Conservation (phyloP, 2,113 vertebrate species). For the Illadopsis cleaveri region DNA sequence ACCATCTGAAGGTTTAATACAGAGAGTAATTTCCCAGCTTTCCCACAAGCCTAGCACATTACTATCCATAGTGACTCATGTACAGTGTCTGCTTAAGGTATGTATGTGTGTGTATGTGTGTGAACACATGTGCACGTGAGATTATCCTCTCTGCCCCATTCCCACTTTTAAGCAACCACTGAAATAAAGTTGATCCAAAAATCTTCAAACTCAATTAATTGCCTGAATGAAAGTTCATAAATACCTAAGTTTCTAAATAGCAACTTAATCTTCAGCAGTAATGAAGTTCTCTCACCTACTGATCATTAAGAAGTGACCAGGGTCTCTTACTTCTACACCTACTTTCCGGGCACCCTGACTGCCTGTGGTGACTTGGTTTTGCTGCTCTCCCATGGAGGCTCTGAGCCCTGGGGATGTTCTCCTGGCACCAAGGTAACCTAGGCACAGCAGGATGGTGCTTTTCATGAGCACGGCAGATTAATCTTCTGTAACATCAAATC, state of each 20-base stretch:
- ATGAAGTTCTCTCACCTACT: neutral
- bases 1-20: conserved; percentile 21
- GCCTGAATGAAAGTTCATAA: neutral
- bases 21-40: neutral
- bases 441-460: neutral
- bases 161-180: neutral
- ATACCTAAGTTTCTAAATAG: neutral
- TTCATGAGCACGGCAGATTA: neutral
- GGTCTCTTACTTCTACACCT: neutral
- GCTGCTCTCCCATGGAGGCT: neutral
- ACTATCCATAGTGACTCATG: neutral
- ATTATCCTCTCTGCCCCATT: neutral
- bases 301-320: neutral
- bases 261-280: neutral
- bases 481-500: neutral
- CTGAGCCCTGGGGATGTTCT: conserved; percentile 39
- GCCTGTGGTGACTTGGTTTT: neutral
- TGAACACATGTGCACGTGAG: fast-evolving
- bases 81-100: neutral
- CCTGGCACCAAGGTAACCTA: conserved; percentile 17
- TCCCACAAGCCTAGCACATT: conserved; percentile 19
- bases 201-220: neutral
- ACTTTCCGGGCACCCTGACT: fast-evolving
- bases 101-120: neutral
- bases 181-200: neutral